Evolutionary conservation across 2,797 vertebrate genomes (phyloP).

Genomic region (Typhlichthys eigenmanni): DNA sequence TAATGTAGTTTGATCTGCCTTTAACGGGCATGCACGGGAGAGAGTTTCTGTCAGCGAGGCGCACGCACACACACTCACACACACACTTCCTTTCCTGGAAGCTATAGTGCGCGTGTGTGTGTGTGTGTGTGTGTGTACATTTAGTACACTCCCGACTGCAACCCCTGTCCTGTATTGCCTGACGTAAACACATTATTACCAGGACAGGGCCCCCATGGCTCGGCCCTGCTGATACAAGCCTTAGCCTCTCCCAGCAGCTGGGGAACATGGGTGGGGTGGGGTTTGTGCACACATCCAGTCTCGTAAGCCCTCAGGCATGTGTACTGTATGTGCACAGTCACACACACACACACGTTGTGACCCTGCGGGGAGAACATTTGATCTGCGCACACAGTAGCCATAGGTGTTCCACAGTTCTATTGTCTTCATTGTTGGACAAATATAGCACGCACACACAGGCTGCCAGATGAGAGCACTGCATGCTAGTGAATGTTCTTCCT

Average conservation of each 20-base stretch:
- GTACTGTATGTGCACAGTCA: slow-evolving; percentile 1
- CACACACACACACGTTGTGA: not conserved
- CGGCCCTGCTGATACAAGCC: slow-evolving; percentile 31
- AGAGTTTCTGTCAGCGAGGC: slow-evolving; percentile 11
- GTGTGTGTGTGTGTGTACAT: not conserved
- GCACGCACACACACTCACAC: no score
- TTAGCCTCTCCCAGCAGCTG: slow-evolving; percentile 1
- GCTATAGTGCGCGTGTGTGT: slow-evolving; percentile 2
- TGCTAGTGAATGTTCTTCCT: not conserved
- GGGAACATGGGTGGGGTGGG: no score
- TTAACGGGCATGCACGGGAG: slow-evolving; percentile 5
- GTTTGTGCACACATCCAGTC: not conserved
- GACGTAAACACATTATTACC: slow-evolving; percentile 13
- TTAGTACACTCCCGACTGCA: slow-evolving; percentile 9
- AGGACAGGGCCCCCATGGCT: not conserved
- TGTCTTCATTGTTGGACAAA: not conserved
- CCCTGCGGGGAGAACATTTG: slow-evolving; percentile 21
- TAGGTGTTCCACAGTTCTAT: not conserved
- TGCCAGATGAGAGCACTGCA: not conserved
- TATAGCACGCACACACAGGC: not conserved
- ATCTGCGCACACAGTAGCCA: not conserved
- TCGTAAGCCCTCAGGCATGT: no score
- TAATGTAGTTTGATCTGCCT: not conserved
- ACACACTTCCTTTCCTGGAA: not conserved
- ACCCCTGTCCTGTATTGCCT: slow-evolving; percentile 11